These are phyloP conservation scores for Drosophila dives DNA, from an alignment of 2,888 invertebrate genomes.

Conservation along the genomic window DNA sequence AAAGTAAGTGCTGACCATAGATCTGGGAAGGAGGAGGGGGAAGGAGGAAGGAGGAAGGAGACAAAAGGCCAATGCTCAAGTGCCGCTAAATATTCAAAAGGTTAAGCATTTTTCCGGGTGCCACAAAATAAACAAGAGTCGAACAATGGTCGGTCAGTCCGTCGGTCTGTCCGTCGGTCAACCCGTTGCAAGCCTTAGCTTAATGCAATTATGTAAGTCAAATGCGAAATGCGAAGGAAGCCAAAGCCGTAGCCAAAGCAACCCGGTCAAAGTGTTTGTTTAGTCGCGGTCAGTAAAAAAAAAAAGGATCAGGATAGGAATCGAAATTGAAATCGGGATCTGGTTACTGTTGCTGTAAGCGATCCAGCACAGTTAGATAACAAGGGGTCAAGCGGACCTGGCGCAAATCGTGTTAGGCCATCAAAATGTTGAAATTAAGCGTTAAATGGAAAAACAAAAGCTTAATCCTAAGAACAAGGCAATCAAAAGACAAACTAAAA, in stretches of 20 bases:
- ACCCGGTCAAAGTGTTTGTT: conserved; percentile 64
- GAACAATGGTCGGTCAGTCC: conserved; percentile 37
- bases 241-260: background rate
- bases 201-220: conserved; percentile 77
- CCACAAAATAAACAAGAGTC: conserved; percentile 64
- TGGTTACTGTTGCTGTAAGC: conserved; percentile 54
- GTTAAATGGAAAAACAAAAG: conserved; percentile 79
- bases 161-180: conserved; percentile 10
- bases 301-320: conserved; percentile 27
- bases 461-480: conserved; percentile 73
- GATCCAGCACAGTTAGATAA: conserved; percentile 45
- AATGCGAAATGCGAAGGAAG: conserved; percentile 66
- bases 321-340: conserved; percentile 14
- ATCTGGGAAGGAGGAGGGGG: background rate
- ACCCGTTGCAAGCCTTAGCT: conserved; percentile 45
- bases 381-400: conserved; percentile 62
- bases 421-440: conserved; percentile 78
- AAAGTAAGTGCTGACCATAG: conserved; percentile 26
- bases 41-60: background rate
- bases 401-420: conserved; percentile 68
- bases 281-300: conserved; percentile 71
- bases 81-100: conserved; percentile 69
- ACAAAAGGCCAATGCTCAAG: conserved; percentile 45
- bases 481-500: conserved; percentile 76
- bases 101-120: conserved; percentile 57